Evolutionary conservation across 2,888 invertebrate species (phyloP).

Genomic region (Noctua janthe): DNA sequence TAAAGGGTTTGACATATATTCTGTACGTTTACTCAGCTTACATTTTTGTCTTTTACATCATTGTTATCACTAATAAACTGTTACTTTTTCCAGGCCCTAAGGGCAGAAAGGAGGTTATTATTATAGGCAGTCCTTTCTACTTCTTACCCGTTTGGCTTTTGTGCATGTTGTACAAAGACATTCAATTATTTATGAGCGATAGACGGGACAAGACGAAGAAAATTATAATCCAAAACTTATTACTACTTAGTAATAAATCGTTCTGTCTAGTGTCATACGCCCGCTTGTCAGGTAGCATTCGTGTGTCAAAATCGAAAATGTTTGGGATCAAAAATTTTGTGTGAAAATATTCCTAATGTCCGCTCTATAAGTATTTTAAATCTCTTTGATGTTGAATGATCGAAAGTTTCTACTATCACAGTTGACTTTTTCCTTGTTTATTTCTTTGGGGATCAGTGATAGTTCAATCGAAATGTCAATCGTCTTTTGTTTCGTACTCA

Average conservation of each 20-base stretch:
- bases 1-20: neutral
- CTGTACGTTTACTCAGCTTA: neutral
- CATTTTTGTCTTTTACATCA: neutral
- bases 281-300: too few relatives aligned
- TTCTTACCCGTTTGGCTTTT: neutral
- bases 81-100: neutral
- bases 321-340: too few relatives aligned
- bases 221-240: too few relatives aligned
- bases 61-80: neutral
- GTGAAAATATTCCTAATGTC: too few relatives aligned
- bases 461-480: neutral
- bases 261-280: too few relatives aligned
- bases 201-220: too few relatives aligned
- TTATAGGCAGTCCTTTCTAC: neutral
- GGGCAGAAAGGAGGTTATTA: neutral
- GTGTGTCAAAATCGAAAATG: too few relatives aligned
- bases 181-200: too few relatives aligned
- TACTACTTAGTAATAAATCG: too few relatives aligned
- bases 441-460: neutral
- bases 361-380: too few relatives aligned
- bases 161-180: too few relatives aligned
- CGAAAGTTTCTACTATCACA: neutral
- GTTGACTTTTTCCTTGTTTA: neutral
- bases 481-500: neutral
- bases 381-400: neutral